Evolutionary conservation across 2,888 invertebrate genomes (phyloP), one percentile per base, ranked within the genome.

Genomic region (Junonia oenone): DNA sequence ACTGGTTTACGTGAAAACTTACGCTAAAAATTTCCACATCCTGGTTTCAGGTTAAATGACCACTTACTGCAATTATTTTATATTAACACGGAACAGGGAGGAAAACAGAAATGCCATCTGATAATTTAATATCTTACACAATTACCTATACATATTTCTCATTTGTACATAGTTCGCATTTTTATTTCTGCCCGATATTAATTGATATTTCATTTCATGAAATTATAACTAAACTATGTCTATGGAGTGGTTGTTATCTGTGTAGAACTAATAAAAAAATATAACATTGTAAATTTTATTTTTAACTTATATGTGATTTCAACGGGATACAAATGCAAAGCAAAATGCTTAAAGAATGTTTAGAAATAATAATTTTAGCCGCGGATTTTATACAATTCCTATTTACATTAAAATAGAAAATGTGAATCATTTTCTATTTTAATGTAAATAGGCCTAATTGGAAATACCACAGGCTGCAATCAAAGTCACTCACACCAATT

Each of bases 391-490:
- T n/a, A n/a, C n/a, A n/a, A n/a, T n/a, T n/a, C n/a, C n/a, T n/a
- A n/a, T 14, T 14, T n/a, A 5, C 6, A 35, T 4, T 3, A 17
- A 0, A 38, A 38, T 9, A 38, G 17, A 2, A 2, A 6, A 38
- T 29, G 6, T n/a, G n/a, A n/a, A n/a, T n/a, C n/a, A n/a, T n/a
- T n/a, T n/a, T n/a, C n/a, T n/a, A n/a, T n/a, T n/a, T n/a, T n/a
- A n/a, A n/a, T n/a, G n/a, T 76, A 73, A 76, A 78, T 75, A 73
- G 74, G 65, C 65, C 71, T 77, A 75, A 77, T 77, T 76, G 74
- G 69, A 60, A 71, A 68, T 64, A 66, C 73, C 69, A 61, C 68
- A 66, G 62, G 58, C 64, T 50, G 71, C 71, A 77, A 78, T 76
- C 76, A 75, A 69, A 71, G 71, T 66, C 69, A 63, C 61, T 65